Base-by-base conservation (phyloP, 2,888 invertebrate species). In the Agrochola litura region DNA sequence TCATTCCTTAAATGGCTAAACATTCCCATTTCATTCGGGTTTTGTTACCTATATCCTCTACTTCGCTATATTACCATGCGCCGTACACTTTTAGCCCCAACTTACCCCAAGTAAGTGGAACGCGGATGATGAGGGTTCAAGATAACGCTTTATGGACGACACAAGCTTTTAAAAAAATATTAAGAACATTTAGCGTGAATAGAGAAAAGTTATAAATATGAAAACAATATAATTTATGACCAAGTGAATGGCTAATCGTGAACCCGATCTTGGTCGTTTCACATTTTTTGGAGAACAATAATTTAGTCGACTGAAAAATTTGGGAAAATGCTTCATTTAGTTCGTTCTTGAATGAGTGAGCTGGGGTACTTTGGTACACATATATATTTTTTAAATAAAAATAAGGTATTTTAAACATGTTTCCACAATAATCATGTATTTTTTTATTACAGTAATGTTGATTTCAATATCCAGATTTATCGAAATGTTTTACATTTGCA, bases 101-200 rank as follows among this genome's bases (percentile, higher is more conserved):
- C 80, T 85, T 83, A 83, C 83, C 87, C 85, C 69, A 58, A 76
- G 76, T 85, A 88, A 88, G 89, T 85, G 83, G 85, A 79, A 88
- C 71, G 74, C 72, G 85, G 72, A 79, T 88, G 87, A 88, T 87
- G 76, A 87, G 89, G 87, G 87, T 86, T 80, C 72, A 69, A 83
- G 87, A 87, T 87, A 87, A 77, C 79, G 73, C 70, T 83, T 82
- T 89, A 82, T 82, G 77, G 82, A 73, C 69, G 79, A 83, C 81
- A 83, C 79, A 70, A 78, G 85, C 83, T 87, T 90, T 88, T 83
- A 88, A 87, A 85, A 86, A 87, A 85, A 87, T 85, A 87, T 85
- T 77, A 89, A 81, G 75, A 86, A 78, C 74, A 85, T 88, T 88
- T 85, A 85, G 76, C 79, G 75, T 82, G 84, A 87, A 82, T 85